These are phyloP conservation scores for Condylura cristata DNA, from an alignment of 2,113 vertebrate genomes.

Conservation along the genomic window DNA sequence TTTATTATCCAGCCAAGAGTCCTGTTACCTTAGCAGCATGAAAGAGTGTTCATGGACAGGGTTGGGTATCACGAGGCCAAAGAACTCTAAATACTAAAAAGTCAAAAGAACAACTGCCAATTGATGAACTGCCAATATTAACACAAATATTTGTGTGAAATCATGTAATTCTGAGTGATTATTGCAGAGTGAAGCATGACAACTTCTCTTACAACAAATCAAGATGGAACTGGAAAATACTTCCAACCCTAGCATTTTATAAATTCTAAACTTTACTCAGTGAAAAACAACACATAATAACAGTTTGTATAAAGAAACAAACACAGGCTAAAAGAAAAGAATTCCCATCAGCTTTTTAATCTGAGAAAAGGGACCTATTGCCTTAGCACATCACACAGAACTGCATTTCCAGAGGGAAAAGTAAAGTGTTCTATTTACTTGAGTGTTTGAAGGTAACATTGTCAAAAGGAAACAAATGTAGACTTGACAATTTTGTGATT, in stretches of 20 bases:
- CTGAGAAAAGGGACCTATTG: neutral
- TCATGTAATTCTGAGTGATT: neutral
- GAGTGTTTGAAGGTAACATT: neutral
- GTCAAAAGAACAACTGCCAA: neutral
- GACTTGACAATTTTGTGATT: neutral
- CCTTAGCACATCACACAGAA: neutral
- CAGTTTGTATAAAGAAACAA: neutral
- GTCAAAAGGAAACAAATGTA: slow-evolving; percentile 40
- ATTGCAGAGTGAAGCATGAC: neutral
- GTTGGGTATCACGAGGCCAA: too few species aligned
- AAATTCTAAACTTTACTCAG: neutral
- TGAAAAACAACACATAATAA: neutral
- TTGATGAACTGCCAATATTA: too few species aligned
- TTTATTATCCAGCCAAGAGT: neutral
- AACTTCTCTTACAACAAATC: neutral
- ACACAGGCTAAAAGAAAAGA: neutral
- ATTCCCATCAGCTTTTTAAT: neutral
- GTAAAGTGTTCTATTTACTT: neutral
- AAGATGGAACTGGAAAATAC: neutral
- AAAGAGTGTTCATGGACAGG: too few species aligned
- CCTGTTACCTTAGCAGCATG: too few species aligned
- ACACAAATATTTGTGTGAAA: neutral
- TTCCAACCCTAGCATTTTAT: neutral
- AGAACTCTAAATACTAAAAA: neutral
- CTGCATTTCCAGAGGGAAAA: neutral